phyloP scores from a whole-genome alignment of 2,113 vertebrate genomes.

The Bufo gargarizans region DNA sequence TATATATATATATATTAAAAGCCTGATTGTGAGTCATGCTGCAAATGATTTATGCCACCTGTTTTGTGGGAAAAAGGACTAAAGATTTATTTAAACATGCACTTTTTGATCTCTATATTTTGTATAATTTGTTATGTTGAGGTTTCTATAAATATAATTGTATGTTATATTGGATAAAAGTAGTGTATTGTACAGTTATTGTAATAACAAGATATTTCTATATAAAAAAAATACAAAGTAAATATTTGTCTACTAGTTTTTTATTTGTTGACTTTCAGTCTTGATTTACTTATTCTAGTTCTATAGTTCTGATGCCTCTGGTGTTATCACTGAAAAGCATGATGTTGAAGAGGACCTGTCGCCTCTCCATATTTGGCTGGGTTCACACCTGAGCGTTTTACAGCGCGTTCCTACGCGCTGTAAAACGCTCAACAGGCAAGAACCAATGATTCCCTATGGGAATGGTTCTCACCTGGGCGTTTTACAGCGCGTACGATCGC shows the following conservation, averaged over 20 bases:
- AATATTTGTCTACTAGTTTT: not conserved
- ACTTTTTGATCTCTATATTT: conserved; percentile 78
- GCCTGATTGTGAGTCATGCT: conserved; percentile 68
- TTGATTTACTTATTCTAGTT: not conserved
- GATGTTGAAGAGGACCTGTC: too few species aligned
- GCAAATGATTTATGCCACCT: conserved; percentile 66
- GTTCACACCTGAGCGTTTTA: too few species aligned
- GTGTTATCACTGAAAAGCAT: too few species aligned
- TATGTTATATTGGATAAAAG: conserved; percentile 80
- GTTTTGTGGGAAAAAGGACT: conserved; percentile 70
- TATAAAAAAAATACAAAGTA: conserved; percentile 74
- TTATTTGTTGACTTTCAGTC: not conserved
- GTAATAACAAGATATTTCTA: conserved; percentile 85
- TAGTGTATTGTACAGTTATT: conserved; percentile 81
- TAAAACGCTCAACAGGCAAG: too few species aligned
- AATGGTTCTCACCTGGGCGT: too few species aligned
- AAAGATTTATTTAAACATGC: conserved; percentile 74
- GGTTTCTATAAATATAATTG: conserved; percentile 78
- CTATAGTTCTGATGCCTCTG: too few species aligned
- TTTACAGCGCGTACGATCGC: too few species aligned
- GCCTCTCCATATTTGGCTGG: too few species aligned
- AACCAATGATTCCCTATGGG: too few species aligned
- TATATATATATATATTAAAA: conserved; percentile 52
- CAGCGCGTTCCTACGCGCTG: too few species aligned
- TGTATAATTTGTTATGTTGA: conserved; percentile 79